phyloP scores from a whole-genome alignment of 2,113 vertebrate species.

The Mustela nigripes region DNA sequence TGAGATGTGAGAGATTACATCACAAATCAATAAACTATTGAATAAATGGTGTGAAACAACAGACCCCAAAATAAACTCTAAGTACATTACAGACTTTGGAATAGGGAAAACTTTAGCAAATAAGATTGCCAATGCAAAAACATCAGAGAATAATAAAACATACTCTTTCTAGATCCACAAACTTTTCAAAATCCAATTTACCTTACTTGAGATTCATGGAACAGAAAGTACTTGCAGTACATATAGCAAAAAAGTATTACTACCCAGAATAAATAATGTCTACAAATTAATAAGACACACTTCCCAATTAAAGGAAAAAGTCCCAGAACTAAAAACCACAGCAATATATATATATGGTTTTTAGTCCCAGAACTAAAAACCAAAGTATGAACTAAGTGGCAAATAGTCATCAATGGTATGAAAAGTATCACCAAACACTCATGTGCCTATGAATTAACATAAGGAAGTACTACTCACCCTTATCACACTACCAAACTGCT shows the following conservation, averaged over 20 bases:
- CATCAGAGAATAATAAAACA: background rate
- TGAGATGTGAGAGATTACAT: background rate
- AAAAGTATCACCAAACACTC: slow-evolving; percentile 48
- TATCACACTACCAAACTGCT: background rate
- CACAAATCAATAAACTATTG: slow-evolving; percentile 36
- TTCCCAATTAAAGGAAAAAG: background rate
- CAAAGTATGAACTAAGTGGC: background rate
- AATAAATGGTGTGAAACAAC: background rate
- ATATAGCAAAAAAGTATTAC: background rate
- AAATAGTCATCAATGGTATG: slow-evolving; percentile 7
- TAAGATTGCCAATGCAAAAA: slow-evolving; percentile 40
- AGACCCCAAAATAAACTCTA: background rate
- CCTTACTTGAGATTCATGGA: background rate
- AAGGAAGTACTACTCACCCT: background rate
- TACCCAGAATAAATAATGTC: background rate
- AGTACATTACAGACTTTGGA: background rate
- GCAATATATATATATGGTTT: background rate
- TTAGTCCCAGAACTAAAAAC: background rate
- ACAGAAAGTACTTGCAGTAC: background rate
- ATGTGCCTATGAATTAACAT: background rate
- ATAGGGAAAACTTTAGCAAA: background rate
- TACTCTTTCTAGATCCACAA: background rate
- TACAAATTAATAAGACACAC: background rate
- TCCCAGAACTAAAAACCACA: background rate
- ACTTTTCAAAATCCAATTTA: slow-evolving; percentile 40